Conservation (phyloP, 2,113 vertebrate genomes). For the Stegostoma tigrinum region DNA sequence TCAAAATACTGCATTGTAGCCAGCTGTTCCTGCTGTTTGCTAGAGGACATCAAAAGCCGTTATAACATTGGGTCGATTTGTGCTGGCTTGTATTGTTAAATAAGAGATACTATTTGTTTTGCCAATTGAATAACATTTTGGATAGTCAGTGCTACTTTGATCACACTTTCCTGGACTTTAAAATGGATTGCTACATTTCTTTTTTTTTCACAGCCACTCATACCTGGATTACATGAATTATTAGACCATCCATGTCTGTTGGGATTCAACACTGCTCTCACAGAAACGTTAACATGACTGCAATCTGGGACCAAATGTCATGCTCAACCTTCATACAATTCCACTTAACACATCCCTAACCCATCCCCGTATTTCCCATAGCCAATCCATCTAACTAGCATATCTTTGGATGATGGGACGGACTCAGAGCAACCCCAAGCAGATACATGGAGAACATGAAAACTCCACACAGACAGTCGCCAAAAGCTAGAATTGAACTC, state of each 20-base stretch:
- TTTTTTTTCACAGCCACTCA: background rate
- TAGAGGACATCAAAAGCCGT: background rate
- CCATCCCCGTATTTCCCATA: no score
- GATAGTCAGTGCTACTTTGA: background rate
- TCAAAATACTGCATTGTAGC: background rate
- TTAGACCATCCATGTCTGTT: background rate
- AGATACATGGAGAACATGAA: no score
- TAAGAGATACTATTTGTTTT: background rate
- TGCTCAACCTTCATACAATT: background rate
- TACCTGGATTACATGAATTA: background rate
- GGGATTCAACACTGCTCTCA: background rate
- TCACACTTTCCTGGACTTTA: background rate
- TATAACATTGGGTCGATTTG: background rate
- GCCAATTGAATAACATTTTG: background rate
- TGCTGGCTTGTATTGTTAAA: background rate
- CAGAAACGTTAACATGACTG: background rate
- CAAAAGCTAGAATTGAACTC: no score
- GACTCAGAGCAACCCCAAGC: no score
- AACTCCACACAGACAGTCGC: no score
- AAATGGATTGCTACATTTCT: background rate
- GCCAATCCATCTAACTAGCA: no score
- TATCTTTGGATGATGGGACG: no score
- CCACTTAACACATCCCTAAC: background rate
- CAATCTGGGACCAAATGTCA: background rate
- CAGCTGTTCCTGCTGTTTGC: background rate